Evolutionary conservation across 1,140 invertebrate genomes (phyloP), one percentile per base, ranked within the genome.

Genomic region (Macrobrachium rosenbergii): DNA sequence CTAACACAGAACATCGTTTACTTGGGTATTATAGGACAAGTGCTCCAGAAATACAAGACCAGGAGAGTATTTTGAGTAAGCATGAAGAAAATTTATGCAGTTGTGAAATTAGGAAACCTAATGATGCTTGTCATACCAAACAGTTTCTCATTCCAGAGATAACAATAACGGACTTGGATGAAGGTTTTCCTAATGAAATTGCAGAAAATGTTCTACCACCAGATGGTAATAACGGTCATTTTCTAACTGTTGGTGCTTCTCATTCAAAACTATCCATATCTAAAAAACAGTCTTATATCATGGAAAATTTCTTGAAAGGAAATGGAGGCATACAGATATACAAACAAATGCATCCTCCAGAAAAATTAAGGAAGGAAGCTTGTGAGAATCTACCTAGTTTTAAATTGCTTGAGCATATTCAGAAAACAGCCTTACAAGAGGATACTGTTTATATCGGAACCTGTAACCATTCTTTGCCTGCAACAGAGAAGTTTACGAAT

Each of bases 271-370:
- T 83, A 14, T 16, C 23, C n/a, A 76, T 83, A 59, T 62, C 45
- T 21, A 37, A 62, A 23, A 75, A 76, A 37, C 69, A 83, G n/a
- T 76, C 17, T 12, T 60, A 21, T 5, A 60, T 83, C 16, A 76
- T 76, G 69, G 58, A 83, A 43, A 76, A 23, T 28, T 83, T 83
- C 52, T 76, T 83, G 16, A 76, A 83, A 73, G 72, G 67, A 12
- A 37, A 72, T 72, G 21, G 21, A 14, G 14, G 37, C 37, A 23
- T 52, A 10, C 5, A 52, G 5, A 10, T 52, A 52, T 52, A 52
- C 45, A 52, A 52, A 10, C 5, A 52, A 52, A 52, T 10, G 12
- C 52, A 52, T 8, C 52, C 16, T 72, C 69, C 21, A 72, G 37
- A 72, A n/a, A 72, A 17, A 72, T 5, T 5, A 28, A 28, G 37